These are phyloP conservation scores for Phalangium opilio DNA, from an alignment of 2,888 invertebrate species.

Conservation along the genomic window DNA sequence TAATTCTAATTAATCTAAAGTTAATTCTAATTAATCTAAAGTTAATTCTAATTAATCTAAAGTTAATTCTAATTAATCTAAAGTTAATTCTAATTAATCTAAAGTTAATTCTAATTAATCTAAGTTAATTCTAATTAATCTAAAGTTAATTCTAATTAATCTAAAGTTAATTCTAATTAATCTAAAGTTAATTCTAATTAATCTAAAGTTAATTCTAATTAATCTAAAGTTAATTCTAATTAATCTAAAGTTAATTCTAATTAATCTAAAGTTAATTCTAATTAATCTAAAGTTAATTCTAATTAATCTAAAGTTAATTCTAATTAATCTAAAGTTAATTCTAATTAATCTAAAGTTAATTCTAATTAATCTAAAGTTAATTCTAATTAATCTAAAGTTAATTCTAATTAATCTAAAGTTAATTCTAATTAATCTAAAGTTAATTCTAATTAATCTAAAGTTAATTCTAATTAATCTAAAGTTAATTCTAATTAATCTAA, in stretches of 20 bases:
- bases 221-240: background rate
- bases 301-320: background rate
- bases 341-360: conserved; percentile 1
- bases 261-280: conserved; percentile 2
- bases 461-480: background rate
- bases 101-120: background rate
- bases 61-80: background rate
- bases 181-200: background rate
- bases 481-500: background rate
- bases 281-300: background rate
- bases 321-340: no score
- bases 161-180: conserved; percentile 8
- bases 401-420: no score
- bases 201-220: background rate
- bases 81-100: conserved; percentile 3
- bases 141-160: background rate
- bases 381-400: background rate
- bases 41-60: background rate
- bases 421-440: conserved; percentile 6
- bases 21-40: conserved; percentile 8
- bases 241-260: no score
- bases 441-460: background rate
- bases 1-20: conserved; percentile 1
- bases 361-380: background rate
- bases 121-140: background rate